Conservation (phyloP, 2,888 invertebrate genomes). For the Heliconius sara region DNA sequence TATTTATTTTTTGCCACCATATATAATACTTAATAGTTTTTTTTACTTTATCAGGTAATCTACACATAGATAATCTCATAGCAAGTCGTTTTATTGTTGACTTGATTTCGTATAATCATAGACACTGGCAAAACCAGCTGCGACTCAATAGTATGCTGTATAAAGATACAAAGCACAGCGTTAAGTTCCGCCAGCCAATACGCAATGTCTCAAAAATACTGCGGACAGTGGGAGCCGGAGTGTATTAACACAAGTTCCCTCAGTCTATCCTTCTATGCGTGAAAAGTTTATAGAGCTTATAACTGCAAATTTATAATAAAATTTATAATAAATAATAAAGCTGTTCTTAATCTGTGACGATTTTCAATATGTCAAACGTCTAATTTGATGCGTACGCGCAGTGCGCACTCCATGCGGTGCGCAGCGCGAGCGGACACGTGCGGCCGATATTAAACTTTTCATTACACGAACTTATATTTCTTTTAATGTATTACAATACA, state of each 20-base stretch:
- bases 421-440: constrained; percentile 63
- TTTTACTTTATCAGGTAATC: too few species aligned
- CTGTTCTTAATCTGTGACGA: not conserved
- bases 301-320: not conserved
- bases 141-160: not conserved
- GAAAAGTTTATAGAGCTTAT: not conserved
- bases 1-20: too few species aligned
- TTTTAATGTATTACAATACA: constrained; percentile 54
- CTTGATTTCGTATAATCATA: too few species aligned
- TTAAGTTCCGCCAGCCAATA: too few species aligned
- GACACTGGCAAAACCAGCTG: not conserved
- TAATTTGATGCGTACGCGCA: constrained; percentile 18
- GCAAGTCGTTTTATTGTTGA: not conserved
- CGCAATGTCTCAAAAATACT: too few species aligned
- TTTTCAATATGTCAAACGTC: constrained; percentile 14
- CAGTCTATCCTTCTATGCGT: not conserved
- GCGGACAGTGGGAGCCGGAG: not conserved
- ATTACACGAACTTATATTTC: constrained; percentile 56
- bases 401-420: not conserved
- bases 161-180: not conserved
- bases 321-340: not conserved
- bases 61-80: not conserved
- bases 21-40: too few species aligned
- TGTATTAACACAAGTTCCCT: not conserved
- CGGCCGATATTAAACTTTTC: constrained; percentile 78